Evolutionary conservation across 1,140 invertebrate genomes (phyloP), one percentile per base, ranked within the genome.

Genomic region (Heliconius himera): DNA sequence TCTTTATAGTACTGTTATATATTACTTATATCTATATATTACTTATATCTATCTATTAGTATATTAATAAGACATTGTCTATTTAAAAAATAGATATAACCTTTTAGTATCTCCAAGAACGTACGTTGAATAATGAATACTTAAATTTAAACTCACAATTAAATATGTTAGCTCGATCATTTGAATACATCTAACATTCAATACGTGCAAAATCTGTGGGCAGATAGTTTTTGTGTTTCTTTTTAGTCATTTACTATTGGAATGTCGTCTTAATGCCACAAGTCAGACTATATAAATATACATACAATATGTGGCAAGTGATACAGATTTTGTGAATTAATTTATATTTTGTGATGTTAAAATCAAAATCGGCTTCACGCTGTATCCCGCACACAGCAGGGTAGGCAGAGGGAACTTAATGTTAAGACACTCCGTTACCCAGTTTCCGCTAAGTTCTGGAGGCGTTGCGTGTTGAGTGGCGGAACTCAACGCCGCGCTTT

Each of bases 241-340:
- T 75, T 74, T 79, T 79, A 38, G 72, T 51, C 72, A 74, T 78
- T 78, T 74, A 79, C 9, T 70, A 54, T 33, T 41, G 78, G 78
- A 79, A 79, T 79, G 78, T 36, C 73, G 78, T 75, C 33, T 79
- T 75, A 79, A 79, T 79, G 78, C 51, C 78, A 79, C 46, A n/a
- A 54, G 78, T 75, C 78, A 26, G 49, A 46, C 70, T 66, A 66
- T 56, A 56, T 56, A 22, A 22, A 56, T 22, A 22, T 56, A 66
- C 22, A 66, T 66, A 29, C 22, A 66, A 60, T 4, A 29, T 29
- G 60, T 29, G 60, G 22, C 22, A 66, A 26, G 13, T 66, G 60
- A 66, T 66, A 26, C n/a, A 66, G 2, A 66, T 66, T 66, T 66
- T 26, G 60, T 66, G 26, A 66, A 66, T 66, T 11, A 5, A 66